Conservation (phyloP, 1,140 invertebrate species). For the Drosophila kepulauana region DNA sequence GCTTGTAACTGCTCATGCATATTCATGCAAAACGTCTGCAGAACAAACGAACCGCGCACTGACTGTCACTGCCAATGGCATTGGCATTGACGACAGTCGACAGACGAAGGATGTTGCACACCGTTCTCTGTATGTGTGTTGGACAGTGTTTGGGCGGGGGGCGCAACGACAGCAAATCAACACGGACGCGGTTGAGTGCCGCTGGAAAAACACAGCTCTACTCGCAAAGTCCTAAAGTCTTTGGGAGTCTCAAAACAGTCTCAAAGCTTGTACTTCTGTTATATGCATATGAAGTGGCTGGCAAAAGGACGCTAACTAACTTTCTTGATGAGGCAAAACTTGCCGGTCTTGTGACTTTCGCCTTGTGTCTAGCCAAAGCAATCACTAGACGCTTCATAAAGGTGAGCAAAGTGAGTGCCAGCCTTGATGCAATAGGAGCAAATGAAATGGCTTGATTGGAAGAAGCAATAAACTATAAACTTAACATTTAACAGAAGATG, state of each 20-base stretch:
- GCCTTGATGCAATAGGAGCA: not conserved
- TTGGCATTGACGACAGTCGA: constrained; percentile 10
- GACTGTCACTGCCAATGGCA: constrained; percentile 54
- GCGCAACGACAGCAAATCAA: constrained; percentile 59
- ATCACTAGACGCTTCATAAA: not conserved
- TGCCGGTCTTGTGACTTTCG: not conserved
- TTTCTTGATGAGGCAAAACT: constrained; percentile 36
- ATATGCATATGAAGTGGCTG: constrained; percentile 19
- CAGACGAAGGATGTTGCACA: not conserved
- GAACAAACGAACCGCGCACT: constrained; percentile 64
- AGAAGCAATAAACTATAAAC: too few species aligned
- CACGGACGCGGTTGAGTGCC: constrained; percentile 54
- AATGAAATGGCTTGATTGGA: not conserved
- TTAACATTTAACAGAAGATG: too few species aligned
- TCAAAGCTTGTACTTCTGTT: constrained; percentile 7
- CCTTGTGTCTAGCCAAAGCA: not conserved
- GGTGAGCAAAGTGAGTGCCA: constrained; percentile 4
- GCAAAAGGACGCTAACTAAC: constrained; percentile 43
- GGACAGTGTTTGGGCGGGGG: not conserved
- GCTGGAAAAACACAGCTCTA: constrained; percentile 31
- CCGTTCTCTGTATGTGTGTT: not conserved
- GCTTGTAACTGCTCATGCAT: constrained; percentile 79
- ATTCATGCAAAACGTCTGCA: constrained; percentile 71
- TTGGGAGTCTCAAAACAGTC: constrained; percentile 20
- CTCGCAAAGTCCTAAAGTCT: constrained; percentile 23